These are phyloP conservation scores for Polydrusus pterygomalis DNA, from an alignment of 2,888 invertebrate species.

Conservation along the genomic window DNA sequence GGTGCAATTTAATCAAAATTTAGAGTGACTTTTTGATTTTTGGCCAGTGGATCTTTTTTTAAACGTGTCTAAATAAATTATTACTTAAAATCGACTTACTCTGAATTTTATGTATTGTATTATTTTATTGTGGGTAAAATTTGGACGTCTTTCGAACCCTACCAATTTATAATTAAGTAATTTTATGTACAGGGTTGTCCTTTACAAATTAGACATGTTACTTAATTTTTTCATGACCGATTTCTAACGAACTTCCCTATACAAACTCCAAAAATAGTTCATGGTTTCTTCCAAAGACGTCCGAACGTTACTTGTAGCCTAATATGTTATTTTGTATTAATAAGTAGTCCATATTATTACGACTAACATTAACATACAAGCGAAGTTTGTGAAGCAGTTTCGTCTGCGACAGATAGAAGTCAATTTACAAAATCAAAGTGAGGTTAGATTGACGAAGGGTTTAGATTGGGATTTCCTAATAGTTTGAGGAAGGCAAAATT, in stretches of 20 bases:
- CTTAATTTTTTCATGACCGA: not conserved
- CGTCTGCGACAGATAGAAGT: slow-evolving; percentile 62
- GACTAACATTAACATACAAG: slow-evolving; percentile 18
- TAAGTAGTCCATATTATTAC: slow-evolving; percentile 23
- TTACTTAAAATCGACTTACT: slow-evolving; percentile 5
- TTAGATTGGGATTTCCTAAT: not conserved
- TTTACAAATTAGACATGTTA: not conserved
- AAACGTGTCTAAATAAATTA: not conserved
- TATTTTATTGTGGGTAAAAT: slow-evolving; percentile 2
- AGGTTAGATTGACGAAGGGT: slow-evolving; percentile 4
- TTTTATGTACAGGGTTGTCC: not conserved
- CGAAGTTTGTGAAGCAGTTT: slow-evolving; percentile 39
- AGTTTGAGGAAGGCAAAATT: no score
- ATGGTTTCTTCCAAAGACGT: not conserved
- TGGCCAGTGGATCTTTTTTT: slow-evolving; percentile 22
- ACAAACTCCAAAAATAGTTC: not conserved
- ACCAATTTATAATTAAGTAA: not conserved
- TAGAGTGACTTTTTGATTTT: slow-evolving; percentile 47
- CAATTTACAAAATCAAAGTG: slow-evolving; percentile 62
- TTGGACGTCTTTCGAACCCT: not conserved
- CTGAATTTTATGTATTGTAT: slow-evolving; percentile 19
- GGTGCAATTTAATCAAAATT: slow-evolving; percentile 53
- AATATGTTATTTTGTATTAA: slow-evolving; percentile 24
- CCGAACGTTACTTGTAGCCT: not conserved
- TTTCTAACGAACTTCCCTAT: not conserved